Base-by-base conservation (phyloP, 1,140 invertebrate species). In the Cephus cinctus region DNA sequence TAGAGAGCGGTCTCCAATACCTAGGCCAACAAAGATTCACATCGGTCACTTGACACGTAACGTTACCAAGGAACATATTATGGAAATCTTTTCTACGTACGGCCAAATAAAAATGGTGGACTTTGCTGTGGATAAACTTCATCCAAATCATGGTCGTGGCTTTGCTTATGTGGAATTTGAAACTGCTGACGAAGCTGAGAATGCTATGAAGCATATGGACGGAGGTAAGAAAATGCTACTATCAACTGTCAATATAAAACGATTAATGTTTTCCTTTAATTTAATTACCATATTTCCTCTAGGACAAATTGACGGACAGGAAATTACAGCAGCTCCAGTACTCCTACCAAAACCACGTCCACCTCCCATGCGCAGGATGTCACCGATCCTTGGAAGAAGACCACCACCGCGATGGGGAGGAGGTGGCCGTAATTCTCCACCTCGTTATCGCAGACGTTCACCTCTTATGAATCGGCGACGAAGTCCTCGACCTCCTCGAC, bases 171-270 rank as follows among this genome's bases (percentile, higher is more conserved):
- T 99, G 5, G 96, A 98, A 63, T 99, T 90, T 76, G 87, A 86
- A 55, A 96, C 86, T 47, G 78, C 92, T 1, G 95, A 98, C 62
- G 94, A 98, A 75, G 96, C 96, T 22, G 94, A 98, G 75, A 96
- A 96, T 78, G 96, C 96, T 0, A 94, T 98, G 85, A 98, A 98
- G 75, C 93, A 98, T 62, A 98, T 98, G 96, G 95, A 99, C 79
- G 96, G 96, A 72, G 96, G 91, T 84, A 79, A 55, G 45, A 32
- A 50, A 34, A 27, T 42, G 11, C 21, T 12, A 25, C 23, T 31
- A 19, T 22, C 9, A 30, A 18, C 30, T 45, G 38, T 49, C 9
- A 20, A 14, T 44, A 6, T 21, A 0, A 2, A 43, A 44, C 1
- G 19, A 21, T 49, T 31, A 47, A 41, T 20, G 0, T 47, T 34